These are phyloP conservation scores for Tridacna gigas DNA, from an alignment of 2,888 invertebrate species.

Conservation along the genomic window DNA sequence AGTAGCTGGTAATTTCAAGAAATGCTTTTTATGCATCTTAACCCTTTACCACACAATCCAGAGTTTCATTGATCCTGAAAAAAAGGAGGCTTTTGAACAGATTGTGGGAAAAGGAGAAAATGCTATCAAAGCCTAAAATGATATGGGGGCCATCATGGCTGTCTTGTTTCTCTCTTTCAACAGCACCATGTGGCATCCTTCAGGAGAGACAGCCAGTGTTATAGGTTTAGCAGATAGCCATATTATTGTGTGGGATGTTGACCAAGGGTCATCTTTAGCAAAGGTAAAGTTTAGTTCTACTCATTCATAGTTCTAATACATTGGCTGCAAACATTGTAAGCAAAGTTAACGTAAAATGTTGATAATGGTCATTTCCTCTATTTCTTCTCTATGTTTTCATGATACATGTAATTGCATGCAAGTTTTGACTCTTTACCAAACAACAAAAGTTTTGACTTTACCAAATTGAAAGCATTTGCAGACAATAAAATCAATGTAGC, in stretches of 20 bases:
- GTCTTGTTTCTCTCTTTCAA: constrained; percentile 34
- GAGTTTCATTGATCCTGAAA: too few species aligned
- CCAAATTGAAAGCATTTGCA: too few species aligned
- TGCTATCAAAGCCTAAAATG: too few species aligned
- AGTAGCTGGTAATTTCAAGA: neutral
- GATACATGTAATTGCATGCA: too few species aligned
- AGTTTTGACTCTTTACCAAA: too few species aligned
- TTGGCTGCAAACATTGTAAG: neutral
- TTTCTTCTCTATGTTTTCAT: too few species aligned
- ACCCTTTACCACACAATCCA: too few species aligned
- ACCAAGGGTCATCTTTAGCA: constrained; percentile 82
- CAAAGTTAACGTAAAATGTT: neutral
- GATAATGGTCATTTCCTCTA: too few species aligned
- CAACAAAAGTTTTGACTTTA: too few species aligned
- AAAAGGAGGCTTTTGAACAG: too few species aligned
- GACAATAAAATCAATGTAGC: too few species aligned
- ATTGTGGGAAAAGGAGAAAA: too few species aligned
- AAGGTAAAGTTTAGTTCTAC: constrained; percentile 66
- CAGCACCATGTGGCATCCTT: constrained; percentile 94
- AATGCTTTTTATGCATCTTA: neutral
- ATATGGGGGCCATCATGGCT: neutral
- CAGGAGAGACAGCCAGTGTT: constrained; percentile 88
- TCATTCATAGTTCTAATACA: neutral
- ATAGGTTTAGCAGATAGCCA: constrained; percentile 92
- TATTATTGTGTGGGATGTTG: constrained; percentile 91